Conservation (phyloP, 92 coral and sea anemone species). For the Zoanthus sansibaricus region DNA sequence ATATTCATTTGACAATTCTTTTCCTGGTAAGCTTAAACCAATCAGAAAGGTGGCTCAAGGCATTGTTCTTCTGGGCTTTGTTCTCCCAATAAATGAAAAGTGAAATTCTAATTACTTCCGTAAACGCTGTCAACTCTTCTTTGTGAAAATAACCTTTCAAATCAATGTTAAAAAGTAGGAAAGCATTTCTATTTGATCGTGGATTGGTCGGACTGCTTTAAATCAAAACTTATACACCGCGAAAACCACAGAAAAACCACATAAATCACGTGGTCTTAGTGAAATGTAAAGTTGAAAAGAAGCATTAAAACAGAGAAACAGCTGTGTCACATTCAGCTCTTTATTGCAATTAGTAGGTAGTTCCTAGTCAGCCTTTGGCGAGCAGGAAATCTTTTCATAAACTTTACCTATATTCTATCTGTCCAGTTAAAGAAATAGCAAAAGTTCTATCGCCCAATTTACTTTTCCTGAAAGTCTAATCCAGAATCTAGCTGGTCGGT, state of each 20-base stretch:
- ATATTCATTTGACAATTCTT: conserved; percentile 33
- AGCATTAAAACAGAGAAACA: conserved; percentile 37
- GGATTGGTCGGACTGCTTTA: neutral
- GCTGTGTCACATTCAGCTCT: conserved; percentile 62
- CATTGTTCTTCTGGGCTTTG: conserved; percentile 75
- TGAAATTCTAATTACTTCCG: conserved; percentile 96
- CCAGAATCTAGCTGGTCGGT: conserved; percentile 31
- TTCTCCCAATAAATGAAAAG: conserved; percentile 83
- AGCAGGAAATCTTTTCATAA: conserved; percentile 69
- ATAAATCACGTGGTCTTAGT: conserved; percentile 62
- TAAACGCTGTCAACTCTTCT: conserved; percentile 68
- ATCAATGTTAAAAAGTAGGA: neutral
- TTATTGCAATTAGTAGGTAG: conserved; percentile 60
- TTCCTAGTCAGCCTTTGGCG: conserved; percentile 26
- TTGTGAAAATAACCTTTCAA: conserved; percentile 35
- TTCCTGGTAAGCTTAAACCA: conserved; percentile 58
- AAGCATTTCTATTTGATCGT: conserved; percentile 1
- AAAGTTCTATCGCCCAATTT: conserved; percentile 20
- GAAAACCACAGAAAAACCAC: conserved; percentile 73
- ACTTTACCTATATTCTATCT: conserved; percentile 66
- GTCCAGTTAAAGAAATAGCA: neutral
- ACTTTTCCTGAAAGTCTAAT: conserved; percentile 18
- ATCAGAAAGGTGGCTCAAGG: conserved; percentile 71
- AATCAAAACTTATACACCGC: conserved; percentile 72
- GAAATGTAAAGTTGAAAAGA: conserved; percentile 13